Base-by-base conservation (phyloP, 2,113 vertebrate genomes). In the Ondatra zibethicus region DNA sequence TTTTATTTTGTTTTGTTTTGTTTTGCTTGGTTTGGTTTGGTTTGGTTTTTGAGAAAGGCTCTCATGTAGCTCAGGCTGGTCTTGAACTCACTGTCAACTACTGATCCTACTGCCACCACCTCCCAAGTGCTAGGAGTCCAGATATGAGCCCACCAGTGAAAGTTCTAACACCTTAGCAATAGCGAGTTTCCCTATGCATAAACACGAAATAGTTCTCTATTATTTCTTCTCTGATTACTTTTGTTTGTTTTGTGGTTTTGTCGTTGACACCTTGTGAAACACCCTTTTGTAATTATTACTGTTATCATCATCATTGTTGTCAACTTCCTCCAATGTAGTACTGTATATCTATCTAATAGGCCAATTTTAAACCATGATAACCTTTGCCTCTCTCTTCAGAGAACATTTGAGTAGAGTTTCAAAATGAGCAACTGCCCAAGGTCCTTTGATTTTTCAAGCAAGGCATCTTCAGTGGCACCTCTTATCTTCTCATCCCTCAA, bases 361-460 rank as follows among this genome's bases (percentile, higher is more conserved):
- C 23, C 73, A 8, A n/a, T 33, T 76, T 16, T 77, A 91, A 78
- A 50, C 36, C 55, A 77, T 76, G 88, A 66, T 27, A 72, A 72
- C 45, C 42, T 76, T 96, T 94, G 63, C n/a, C 33, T 80, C 66
- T 92, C 78, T 50, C 78, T 80, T 47, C n/a, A 21, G 19, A 72
- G 29, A 82, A 86, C 7, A 47, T 70, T 77, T 76, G 85, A 42
- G 72, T 29, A 66, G 45, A 42, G n/a, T 88, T 88, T 92, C n/a
- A 90, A 77, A 93, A 80, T 45, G 8, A 36, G 58, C 50, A 76
- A 88, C 21, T 84, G 29, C 45, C 47, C 52, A 61, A 93, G 73
- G 63, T 47, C 66, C 31, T 50, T 6, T 78, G 75, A 61, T 73
- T 77, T 52, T 61, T 75, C 68, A 50, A 82, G 91, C 29, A 58